Evolutionary conservation across 2,888 invertebrate species (phyloP), one percentile per base, ranked within the genome.

Genomic region (Brachycybe producta): DNA sequence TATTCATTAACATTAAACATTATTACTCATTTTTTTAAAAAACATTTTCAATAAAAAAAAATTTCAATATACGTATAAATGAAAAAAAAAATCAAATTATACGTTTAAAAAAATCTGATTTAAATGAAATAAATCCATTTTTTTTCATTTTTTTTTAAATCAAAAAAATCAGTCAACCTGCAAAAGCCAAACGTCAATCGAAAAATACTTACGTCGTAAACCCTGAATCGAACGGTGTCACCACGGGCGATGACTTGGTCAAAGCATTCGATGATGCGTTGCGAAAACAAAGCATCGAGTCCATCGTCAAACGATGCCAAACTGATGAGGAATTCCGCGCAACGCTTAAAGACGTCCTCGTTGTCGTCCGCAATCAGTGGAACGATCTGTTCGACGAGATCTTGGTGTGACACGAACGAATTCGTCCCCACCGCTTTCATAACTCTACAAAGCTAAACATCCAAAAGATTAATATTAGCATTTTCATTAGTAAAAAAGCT

Each of bases 161-260:
- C 8, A 27, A 8, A 5, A 5, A 15, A 4, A 27, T 43, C 5
- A 27, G n/a, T 27, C 7, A 43, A 43, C 5, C 5, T 43, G 43
- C 26, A 42, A 23, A 36, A 45, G 40, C 27, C 41, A 34, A 26
- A 52, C 38, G 24, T 49, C 36, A 21, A n/a, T 5, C 17, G 24
- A 35, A 11, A 52, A 8, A 39, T 39, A 57, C 35, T 57, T 62
- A 78, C 78, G 72, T 83, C 82, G 67, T 78, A 80, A 47, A 79
- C 73, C 62, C 84, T 74, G 61, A 81, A 79, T 57, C 77, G 73
- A 48, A 76, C 67, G 45, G 74, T 73, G 56, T 76, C 78, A 60
- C 69, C 75, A 54, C 69, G 69, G 15, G 71, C 64, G 59, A 81
- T 67, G 11, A 76, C 70, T 55, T 74, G 72, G 17, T 58, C 54